Evolutionary conservation across 2,888 invertebrate genomes (phyloP).

Genomic region (Congeria kusceri): DNA sequence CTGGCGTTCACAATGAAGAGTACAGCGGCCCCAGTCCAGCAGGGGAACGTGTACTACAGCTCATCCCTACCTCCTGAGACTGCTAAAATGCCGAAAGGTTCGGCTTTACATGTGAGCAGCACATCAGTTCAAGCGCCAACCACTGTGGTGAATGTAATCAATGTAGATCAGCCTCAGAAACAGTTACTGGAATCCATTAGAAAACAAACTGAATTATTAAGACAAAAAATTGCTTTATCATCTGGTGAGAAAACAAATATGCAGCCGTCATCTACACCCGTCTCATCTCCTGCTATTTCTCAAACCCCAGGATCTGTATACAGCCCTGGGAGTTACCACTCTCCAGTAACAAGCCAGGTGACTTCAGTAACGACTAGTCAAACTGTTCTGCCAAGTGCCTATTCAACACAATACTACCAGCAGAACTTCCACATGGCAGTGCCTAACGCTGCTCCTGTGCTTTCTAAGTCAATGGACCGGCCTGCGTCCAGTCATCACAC

Average conservation of each 20-base stretch:
- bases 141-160: neutral
- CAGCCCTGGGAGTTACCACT: neutral
- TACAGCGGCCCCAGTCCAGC: neutral
- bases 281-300: neutral
- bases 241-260: neutral
- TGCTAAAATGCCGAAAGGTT: neutral
- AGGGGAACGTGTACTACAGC: neutral
- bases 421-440: conserved; percentile 23
- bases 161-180: conserved; percentile 26
- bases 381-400: conserved; percentile 8
- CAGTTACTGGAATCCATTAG: conserved; percentile 53
- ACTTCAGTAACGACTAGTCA: neutral
- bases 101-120: neutral
- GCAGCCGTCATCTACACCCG: neutral
- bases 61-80: neutral
- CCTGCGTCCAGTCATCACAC: too few relatives aligned
- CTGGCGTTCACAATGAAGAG: neutral
- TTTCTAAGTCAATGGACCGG: neutral
- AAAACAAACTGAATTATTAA: conserved; percentile 49
- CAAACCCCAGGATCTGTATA: neutral
- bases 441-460: conserved; percentile 15
- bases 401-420: conserved; percentile 24
- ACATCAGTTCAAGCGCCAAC: neutral
- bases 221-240: conserved; percentile 35
- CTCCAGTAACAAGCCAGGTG: neutral